These are phyloP conservation scores for Machimus atricapillus DNA, from an alignment of 2,888 invertebrate species.

Conservation along the genomic window DNA sequence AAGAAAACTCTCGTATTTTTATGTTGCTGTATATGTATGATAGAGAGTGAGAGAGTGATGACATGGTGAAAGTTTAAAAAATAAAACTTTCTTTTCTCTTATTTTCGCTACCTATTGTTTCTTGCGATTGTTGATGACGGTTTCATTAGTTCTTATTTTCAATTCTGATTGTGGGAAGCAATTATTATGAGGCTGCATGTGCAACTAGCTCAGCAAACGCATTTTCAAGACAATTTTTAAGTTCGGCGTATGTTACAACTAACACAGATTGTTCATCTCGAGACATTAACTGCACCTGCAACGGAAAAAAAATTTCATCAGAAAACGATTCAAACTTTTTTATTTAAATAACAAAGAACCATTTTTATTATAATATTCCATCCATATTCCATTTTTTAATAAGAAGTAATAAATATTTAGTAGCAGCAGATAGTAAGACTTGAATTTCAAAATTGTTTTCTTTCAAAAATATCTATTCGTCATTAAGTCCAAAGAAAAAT, in stretches of 20 bases:
- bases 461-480: too few species aligned
- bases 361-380: too few species aligned
- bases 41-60: neutral
- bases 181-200: constrained; percentile 57
- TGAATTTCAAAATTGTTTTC: too few species aligned
- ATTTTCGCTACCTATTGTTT: constrained; percentile 27
- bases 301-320: constrained; percentile 46
- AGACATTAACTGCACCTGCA: constrained; percentile 92
- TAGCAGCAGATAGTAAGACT: too few species aligned
- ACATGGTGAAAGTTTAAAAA: neutral
- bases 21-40: constrained; percentile 12
- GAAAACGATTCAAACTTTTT: neutral
- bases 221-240: constrained; percentile 93
- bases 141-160: neutral
- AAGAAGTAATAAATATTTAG: too few species aligned
- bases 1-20: constrained; percentile 9
- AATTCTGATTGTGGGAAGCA: constrained; percentile 47
- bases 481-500: too few species aligned
- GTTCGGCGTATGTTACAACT: constrained; percentile 93
- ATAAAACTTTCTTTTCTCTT: constrained; percentile 30
- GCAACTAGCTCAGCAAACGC: constrained; percentile 82
- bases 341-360: neutral
- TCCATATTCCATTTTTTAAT: too few species aligned
- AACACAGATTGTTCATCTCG: constrained; percentile 96
- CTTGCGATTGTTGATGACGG: neutral